Percentiles rank a stretch among this genome's conserved stretches.
phyloP scores from a whole-genome alignment of 1,140 invertebrate species.

The Ladona fulva region DNA sequence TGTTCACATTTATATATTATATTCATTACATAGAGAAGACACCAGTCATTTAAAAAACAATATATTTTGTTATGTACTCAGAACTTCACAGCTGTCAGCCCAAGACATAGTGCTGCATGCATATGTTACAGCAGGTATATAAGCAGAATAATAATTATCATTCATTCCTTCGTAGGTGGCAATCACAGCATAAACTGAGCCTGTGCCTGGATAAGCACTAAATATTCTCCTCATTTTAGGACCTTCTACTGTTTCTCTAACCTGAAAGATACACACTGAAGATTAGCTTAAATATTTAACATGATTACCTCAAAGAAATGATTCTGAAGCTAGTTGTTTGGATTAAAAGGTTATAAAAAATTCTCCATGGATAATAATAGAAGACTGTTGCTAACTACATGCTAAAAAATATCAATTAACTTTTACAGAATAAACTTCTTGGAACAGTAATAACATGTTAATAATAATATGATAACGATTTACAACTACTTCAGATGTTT shows the following conservation, averaged over 20 bases:
- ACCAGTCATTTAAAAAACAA: background rate
- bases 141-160: conserved; percentile 42
- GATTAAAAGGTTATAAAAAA: too few species aligned
- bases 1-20: conserved; percentile 5
- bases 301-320: too few species aligned
- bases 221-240: conserved; percentile 40
- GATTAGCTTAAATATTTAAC: too few species aligned
- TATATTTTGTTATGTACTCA: conserved; percentile 32
- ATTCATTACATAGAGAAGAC: background rate
- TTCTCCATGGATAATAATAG: too few species aligned
- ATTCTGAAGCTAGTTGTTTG: too few species aligned
- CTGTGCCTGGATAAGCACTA: conserved; percentile 52
- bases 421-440: too few species aligned
- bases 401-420: too few species aligned
- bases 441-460: too few species aligned
- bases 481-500: too few species aligned
- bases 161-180: conserved; percentile 37
- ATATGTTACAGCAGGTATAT: conserved; percentile 57
- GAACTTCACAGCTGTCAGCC: conserved; percentile 37
- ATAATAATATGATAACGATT: too few species aligned
- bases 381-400: too few species aligned
- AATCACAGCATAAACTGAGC: conserved; percentile 50
- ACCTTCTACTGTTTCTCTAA: conserved; percentile 25
- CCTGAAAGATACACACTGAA: conserved; percentile 28
- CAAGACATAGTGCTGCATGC: conserved; percentile 43